Percentiles rank a stretch among this genome's conserved stretches.
Evolutionary conservation across 2,113 vertebrate species (phyloP).

Genomic region (Phasianus colchicus): DNA sequence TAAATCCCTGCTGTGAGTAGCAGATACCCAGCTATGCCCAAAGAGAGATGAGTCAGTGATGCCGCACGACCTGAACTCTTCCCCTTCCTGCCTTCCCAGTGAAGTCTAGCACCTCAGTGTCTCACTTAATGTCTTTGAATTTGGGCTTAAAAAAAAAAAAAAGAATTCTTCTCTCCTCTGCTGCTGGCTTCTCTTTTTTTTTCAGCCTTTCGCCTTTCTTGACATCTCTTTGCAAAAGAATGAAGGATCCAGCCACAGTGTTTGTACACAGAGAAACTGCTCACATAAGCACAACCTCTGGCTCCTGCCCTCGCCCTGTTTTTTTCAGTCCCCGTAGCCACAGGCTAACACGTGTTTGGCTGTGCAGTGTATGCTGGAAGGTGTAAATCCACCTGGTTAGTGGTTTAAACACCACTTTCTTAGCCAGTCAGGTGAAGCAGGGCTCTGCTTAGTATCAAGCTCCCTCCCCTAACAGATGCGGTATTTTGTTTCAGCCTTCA

Average conservation of each 20-base stretch:
- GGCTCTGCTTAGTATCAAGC: background rate
- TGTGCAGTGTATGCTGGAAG: background rate
- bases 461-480: background rate
- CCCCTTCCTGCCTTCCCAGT: background rate
- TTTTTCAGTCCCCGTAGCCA: background rate
- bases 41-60: background rate
- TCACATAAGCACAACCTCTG: background rate
- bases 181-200: background rate
- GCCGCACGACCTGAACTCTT: background rate
- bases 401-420: background rate
- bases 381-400: slow-evolving; percentile 11
- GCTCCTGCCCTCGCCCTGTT: background rate
- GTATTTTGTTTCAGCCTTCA: background rate
- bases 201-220: background rate
- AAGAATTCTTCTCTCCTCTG: background rate
- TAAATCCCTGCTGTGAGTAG: background rate
- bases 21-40: background rate
- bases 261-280: fast-evolving
- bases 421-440: background rate
- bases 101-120: background rate
- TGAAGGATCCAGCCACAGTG: fast-evolving
- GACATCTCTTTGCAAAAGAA: background rate
- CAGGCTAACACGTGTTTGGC: background rate
- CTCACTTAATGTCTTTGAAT: background rate
- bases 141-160: background rate